Evolutionary conservation across 2,888 invertebrate species (phyloP).

Genomic region (Synanthedon formicaeformis): DNA sequence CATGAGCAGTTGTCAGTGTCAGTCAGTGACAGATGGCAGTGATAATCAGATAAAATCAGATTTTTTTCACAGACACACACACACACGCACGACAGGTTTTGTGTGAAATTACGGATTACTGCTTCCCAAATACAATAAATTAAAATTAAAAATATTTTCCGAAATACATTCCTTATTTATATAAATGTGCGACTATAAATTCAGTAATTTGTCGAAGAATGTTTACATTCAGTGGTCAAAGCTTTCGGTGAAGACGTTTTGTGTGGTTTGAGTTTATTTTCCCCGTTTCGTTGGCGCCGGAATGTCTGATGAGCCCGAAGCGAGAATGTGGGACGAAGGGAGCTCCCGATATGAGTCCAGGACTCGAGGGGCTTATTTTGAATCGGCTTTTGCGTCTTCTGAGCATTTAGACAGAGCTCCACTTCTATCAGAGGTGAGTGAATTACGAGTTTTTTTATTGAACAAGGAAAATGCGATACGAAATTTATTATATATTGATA

Average conservation of each 20-base stretch:
- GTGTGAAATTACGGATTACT: no score
- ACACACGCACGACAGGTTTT: no score
- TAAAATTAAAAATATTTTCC: no score
- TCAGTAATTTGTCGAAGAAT: background rate
- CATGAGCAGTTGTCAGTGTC: no score
- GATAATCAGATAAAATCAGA: no score
- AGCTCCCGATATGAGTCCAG: constrained; percentile 48
- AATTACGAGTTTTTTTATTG: background rate
- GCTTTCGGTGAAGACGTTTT: constrained; percentile 17
- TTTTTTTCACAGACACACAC: no score
- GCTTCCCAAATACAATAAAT: no score
- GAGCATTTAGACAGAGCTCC: constrained; percentile 60
- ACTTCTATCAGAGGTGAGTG: constrained; percentile 52
- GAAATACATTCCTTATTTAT: no score
- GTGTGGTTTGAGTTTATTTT: constrained; percentile 10
- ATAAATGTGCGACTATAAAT: no score
- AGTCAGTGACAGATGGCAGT: no score
- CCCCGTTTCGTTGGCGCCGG: constrained; percentile 38
- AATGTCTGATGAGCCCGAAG: constrained; percentile 66
- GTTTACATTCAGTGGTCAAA: background rate
- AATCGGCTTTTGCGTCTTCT: constrained; percentile 56
- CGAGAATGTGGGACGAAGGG: constrained; percentile 64
- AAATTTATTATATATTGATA: background rate
- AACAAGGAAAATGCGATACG: background rate
- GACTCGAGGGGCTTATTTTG: constrained; percentile 46